Base-by-base conservation (phyloP, 2,888 invertebrate genomes). In the Digitonthophagus gazella region DNA sequence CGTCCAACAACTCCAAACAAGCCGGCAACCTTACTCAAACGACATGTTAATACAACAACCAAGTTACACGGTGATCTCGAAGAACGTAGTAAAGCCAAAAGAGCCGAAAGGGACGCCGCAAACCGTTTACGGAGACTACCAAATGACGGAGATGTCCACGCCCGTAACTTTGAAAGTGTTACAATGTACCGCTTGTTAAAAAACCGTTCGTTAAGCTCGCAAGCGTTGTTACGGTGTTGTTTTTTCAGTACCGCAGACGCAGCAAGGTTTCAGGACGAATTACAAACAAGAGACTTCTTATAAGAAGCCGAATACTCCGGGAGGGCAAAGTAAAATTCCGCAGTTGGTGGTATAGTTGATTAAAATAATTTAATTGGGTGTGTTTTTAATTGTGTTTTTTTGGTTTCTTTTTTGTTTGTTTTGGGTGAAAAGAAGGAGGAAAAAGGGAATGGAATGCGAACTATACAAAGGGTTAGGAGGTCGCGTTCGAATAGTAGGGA, bases 401-500 rank as follows among this genome's bases (percentile, higher is more conserved):
- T 61, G 18, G 18, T 19, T 19, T 15, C 14, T 57, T 57, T 57
- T 6, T 57, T 57, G 3, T 15, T 56, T 11, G 14, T 56, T 56
- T 57, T 57, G 15, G 8, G 18, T 61, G n/a, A 61, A 15, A 71
- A 76, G 75, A 75, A 75, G 69, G 75, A 76, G 15, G 73, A 74
- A 15, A 71, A 69, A 66, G 54, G 56, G n/a, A 78, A 55, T 57
- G 70, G 75, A 68, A 77, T 77, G 63, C 15, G 61, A 19, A 18
- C 61, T 8, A 61, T 61, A 18, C 61, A 61, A 67, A 80, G 76
- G 18, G 75, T 80, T 22, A 80, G 78, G 22, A 72, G 88, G 71
- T 87, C 87, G 54, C 81, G 88, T 66, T 88, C 88, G 74, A 86
- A 86, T 73, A 86, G 87, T 3, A 78, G 84, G 55, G 83, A 85